These are phyloP conservation scores for Ageneiosus marmoratus DNA, from an alignment of 2,113 vertebrate genomes.

Conservation along the genomic window DNA sequence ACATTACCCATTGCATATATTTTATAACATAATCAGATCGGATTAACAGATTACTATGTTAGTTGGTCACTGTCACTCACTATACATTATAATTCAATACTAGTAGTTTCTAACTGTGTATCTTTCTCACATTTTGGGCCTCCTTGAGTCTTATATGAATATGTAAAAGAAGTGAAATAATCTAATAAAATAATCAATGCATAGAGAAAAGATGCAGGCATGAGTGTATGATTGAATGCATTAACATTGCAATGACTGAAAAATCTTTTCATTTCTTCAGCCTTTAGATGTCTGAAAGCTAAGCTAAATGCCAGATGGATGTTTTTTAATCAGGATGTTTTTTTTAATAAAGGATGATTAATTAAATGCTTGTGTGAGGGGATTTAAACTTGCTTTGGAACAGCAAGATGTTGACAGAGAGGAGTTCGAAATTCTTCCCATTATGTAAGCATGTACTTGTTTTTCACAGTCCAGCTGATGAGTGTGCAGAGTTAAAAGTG, in stretches of 20 bases:
- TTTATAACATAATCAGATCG: neutral
- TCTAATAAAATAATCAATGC: neutral
- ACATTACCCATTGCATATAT: neutral
- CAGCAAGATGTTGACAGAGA: slow-evolving; percentile 7
- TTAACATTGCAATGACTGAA: neutral
- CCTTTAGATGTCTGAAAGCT: slow-evolving; percentile 5
- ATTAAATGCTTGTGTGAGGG: neutral
- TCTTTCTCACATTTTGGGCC: neutral
- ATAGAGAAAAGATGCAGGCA: neutral
- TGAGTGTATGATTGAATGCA: neutral
- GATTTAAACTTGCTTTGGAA: slow-evolving; percentile 2
- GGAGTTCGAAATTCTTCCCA: neutral
- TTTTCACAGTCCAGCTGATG: neutral
- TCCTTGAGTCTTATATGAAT: neutral
- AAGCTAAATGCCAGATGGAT: neutral
- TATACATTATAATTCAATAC: neutral
- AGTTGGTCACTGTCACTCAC: neutral
- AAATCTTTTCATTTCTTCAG: neutral
- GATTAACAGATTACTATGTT: neutral
- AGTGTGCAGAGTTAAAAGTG: neutral
- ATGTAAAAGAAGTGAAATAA: neutral
- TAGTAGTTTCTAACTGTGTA: neutral
- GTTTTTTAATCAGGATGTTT: slow-evolving; percentile 9
- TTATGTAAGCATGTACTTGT: slow-evolving; percentile 6
- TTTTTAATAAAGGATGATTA: neutral